Conservation (phyloP, 2,888 invertebrate species). For the Ophion slaviceki region DNA sequence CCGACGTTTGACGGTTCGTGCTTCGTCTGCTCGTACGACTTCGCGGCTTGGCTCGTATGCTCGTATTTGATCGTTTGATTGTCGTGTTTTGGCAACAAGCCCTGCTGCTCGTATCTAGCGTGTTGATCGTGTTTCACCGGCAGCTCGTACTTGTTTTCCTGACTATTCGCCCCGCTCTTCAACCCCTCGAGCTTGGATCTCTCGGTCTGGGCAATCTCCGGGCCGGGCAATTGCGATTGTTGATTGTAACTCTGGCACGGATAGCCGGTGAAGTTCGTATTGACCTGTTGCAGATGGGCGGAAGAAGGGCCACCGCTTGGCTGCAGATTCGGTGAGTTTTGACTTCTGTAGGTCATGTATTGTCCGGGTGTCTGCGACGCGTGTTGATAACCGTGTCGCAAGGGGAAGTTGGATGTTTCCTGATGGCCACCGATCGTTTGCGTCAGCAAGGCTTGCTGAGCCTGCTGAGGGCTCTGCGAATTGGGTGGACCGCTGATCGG, state of each 20-base stretch:
- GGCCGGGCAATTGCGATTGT: constrained; percentile 64
- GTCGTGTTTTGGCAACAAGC: constrained; percentile 72
- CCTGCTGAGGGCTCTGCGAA: constrained; percentile 68
- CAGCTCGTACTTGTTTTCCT: constrained; percentile 75
- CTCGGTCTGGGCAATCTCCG: constrained; percentile 67
- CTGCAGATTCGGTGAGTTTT: constrained; percentile 74
- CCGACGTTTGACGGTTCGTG: constrained; percentile 69
- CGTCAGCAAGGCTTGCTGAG: constrained; percentile 50
- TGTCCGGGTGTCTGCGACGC: constrained; percentile 53
- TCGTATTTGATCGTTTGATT: constrained; percentile 71
- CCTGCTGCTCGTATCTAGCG: constrained; percentile 74
- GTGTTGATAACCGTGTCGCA: constrained; percentile 68
- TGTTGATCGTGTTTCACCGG: constrained; percentile 71
- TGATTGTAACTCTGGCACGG: constrained; percentile 74
- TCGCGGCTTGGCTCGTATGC: constrained; percentile 66
- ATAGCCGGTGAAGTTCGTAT: constrained; percentile 66
- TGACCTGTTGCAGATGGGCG: constrained; percentile 38
- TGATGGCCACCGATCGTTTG: constrained; percentile 67
- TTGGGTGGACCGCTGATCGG: constrained; percentile 57
- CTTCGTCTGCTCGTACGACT: constrained; percentile 74
- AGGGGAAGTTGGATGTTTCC: constrained; percentile 72
- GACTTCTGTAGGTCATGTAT: constrained; percentile 66
- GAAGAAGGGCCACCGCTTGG: constrained; percentile 52
- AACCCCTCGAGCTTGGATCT: constrained; percentile 73
- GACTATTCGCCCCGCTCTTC: constrained; percentile 61